Base-by-base conservation (phyloP, 2,797 vertebrate genomes). In the Etheostoma nigrum region DNA sequence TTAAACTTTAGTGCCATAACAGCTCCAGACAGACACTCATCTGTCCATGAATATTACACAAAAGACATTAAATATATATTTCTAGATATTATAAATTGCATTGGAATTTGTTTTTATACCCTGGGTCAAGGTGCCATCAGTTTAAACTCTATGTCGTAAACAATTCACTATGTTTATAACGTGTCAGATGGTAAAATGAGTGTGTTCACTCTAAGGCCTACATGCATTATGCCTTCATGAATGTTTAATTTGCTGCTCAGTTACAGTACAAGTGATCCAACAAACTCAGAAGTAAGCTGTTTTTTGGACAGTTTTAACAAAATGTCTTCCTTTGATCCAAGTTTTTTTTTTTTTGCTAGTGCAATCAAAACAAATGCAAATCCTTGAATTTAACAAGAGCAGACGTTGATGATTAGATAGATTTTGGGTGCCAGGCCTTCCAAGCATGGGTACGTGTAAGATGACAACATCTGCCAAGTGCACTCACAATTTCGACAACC, bases 401-500 rank as follows among this genome's bases (percentile, higher is more conserved):
- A 42, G 25, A 45, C 49, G n/a, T 1, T 69, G 61, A 58, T 51
- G 27, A 33, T 66, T 57, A n/a, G 53, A 66, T 51, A 0, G 0
- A 61, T 10, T 58, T 45, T 51, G 4, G 7, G 48, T 45, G 6
- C 4, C 2, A 19, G 30, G 13, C 49, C 55, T 51, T 67, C 52
- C 9, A 19, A 48, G 19, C 30, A 49, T 1, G 15, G 25, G 8
- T 30, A 53, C 54, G 45, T 53, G 23, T 19, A 55, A 63, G 19
- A 58, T 53, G 58, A 78, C 59, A 65, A 45, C 53, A 45, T 62
- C 53, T 59, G 55, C 51, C 42, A 55, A 47, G 52, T 59, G n/a
- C 25, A 55, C 54, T 63, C 25, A 45, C 16, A 7, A 49, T 73
- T 48, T 18, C 69, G 67, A 75, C 74, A 68, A 40, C 52, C 54